Evolutionary conservation across 2,113 vertebrate genomes (phyloP).

Genomic region (human (Homo sapiens)): DNA sequence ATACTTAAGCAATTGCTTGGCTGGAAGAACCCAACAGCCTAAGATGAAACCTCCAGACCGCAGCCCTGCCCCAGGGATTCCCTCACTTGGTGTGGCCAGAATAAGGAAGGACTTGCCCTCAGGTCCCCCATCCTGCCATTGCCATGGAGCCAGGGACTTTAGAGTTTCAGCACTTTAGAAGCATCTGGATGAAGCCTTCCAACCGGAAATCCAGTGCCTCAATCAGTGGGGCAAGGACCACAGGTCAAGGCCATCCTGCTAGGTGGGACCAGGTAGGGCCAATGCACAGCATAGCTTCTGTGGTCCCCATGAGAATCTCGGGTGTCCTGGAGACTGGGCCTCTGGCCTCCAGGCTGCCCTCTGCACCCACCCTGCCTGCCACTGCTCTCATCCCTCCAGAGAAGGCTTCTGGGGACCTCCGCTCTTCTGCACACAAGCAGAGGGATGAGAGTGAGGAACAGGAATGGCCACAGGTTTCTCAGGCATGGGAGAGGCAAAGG

Average conservation of each 20-base stretch:
- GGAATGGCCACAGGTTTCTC: neutral
- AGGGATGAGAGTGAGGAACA: too few relatives aligned
- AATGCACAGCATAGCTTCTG: neutral
- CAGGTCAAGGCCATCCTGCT: neutral
- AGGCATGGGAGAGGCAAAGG: neutral
- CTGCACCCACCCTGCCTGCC: neutral
- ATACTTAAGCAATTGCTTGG: too few relatives aligned
- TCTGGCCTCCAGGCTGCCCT: neutral
- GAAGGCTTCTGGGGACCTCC: neutral
- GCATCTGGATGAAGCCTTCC: neutral
- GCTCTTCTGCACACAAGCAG: too few relatives aligned
- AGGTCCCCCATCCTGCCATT: neutral
- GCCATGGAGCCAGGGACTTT: neutral
- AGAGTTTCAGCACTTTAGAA: neutral
- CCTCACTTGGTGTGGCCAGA: neutral
- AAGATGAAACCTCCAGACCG: neutral
- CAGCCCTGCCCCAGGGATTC: fast-evolving
- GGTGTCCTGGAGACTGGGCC: neutral
- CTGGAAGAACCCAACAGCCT: neutral
- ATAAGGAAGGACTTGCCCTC: neutral
- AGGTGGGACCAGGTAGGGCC: neutral
- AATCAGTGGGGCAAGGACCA: neutral
- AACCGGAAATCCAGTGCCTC: neutral
- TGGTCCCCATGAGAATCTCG: neutral
- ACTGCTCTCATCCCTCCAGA: neutral